These are phyloP conservation scores for Portevinia maculata DNA, from an alignment of 2,888 invertebrate genomes.

Conservation along the genomic window DNA sequence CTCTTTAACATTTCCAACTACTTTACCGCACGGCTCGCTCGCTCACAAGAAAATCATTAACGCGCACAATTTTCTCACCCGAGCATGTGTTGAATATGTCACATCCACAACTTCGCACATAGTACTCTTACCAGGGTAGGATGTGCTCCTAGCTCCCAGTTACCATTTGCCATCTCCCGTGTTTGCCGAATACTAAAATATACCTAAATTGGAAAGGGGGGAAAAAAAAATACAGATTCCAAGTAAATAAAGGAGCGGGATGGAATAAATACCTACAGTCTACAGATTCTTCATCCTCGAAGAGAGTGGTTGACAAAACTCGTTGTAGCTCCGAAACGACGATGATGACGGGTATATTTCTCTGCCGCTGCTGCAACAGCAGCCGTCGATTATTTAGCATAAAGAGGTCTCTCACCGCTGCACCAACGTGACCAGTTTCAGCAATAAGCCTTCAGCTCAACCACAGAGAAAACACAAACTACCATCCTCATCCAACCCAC, in stretches of 20 bases:
- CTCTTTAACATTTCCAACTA: constrained; percentile 64
- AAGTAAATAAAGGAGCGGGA: constrained; percentile 62
- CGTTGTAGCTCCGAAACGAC: constrained; percentile 65
- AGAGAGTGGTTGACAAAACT: constrained; percentile 67
- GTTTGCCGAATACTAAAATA: constrained; percentile 52
- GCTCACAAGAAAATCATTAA: constrained; percentile 74
- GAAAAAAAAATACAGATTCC: constrained; percentile 11
- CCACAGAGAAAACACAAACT: constrained; percentile 8
- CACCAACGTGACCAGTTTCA: constrained; percentile 74
- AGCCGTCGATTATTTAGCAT: constrained; percentile 74
- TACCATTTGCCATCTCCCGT: constrained; percentile 2
- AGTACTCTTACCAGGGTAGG: constrained; percentile 66
- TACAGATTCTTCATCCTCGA: constrained; percentile 43
- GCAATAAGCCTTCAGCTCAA: constrained; percentile 71
- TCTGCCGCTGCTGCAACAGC: constrained; percentile 71
- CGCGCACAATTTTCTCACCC: constrained; percentile 75
- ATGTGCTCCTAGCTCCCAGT: constrained; percentile 33
- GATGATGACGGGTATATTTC: constrained; percentile 70
- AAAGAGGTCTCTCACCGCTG: constrained; percentile 74
- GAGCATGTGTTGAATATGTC: constrained; percentile 75
- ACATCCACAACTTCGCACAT: constrained; percentile 75
- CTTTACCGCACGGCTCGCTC: constrained; percentile 56
- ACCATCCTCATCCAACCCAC: constrained; percentile 32
- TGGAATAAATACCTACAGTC: constrained; percentile 29
- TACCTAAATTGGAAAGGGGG: constrained; percentile 64